Conservation (phyloP, 2,797 vertebrate genomes). For the Acrocephalus scirpaceus region DNA sequence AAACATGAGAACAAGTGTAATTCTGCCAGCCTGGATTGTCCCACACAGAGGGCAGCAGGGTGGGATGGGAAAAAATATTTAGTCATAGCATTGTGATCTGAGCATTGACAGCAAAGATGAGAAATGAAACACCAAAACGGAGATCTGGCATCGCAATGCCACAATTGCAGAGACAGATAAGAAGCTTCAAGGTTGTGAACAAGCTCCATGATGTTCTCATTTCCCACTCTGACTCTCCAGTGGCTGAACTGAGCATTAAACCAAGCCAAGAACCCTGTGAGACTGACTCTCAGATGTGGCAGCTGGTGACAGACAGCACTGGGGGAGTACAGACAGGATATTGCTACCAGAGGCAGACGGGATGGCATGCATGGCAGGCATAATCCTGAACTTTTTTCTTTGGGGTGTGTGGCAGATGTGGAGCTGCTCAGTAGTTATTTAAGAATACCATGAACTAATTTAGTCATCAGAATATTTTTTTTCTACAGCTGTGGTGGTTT, state of each 20-base stretch:
- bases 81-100: not conserved
- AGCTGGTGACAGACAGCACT: conserved; percentile 22
- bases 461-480: not conserved
- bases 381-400: not conserved
- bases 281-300: not conserved
- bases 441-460: not conserved
- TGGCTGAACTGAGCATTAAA: not conserved
- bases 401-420: not conserved
- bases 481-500: not conserved
- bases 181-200: not conserved
- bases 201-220: not conserved
- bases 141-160: not conserved
- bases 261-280: not conserved
- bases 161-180: not conserved
- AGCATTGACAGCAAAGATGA: not conserved
- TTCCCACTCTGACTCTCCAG: not conserved
- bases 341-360: conserved; percentile 8
- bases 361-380: not conserved
- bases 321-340: not conserved
- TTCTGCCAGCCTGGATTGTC: not conserved
- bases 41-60: not conserved
- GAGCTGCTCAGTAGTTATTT: not conserved
- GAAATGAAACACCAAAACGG: not conserved
- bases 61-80: not conserved
- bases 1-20: not conserved